Evolutionary conservation across 2,888 invertebrate genomes (phyloP), one percentile per base, ranked within the genome.

Genomic region (Corythucha ciliata): DNA sequence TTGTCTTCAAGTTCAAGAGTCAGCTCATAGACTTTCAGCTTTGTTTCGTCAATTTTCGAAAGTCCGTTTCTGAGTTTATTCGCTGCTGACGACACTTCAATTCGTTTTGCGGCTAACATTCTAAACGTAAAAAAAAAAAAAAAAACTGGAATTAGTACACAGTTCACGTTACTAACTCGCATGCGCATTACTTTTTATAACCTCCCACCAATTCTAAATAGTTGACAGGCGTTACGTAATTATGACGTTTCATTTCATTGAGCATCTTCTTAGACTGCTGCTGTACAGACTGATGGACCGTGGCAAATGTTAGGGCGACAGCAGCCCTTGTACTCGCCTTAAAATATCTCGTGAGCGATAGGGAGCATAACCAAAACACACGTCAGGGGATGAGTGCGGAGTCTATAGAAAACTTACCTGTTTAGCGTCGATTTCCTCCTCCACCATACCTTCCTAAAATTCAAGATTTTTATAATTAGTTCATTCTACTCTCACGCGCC

Each of bases 171-270:
- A 68, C 73, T n/a, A n/a, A n/a, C n/a, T n/a, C n/a, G n/a, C n/a
- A n/a, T n/a, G n/a, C n/a, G n/a, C n/a, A n/a, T 71, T 66, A 86
- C 85, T 75, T 75, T 67, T 87, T 86, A 64, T 88, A 91, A 7
- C 88, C 86, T 1, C 80, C 72, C 1, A 91, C 88, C 12, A 91
- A 74, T 64, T 90, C 87, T 51, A 91, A 71, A 63, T 87, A 91
- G 69, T 89, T 90, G 22, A 84, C 84, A 0, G 90, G 88, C 0
- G 91, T 91, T 37, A 91, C 89, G 67, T 91, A 90, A 69, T 85
- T 89, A 64, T 81, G 78, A 10, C 91, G 70, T 53, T 83, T 79
- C 73, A 87, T 79, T 71, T 90, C 86, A 7, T 69, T 63, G 60
- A 78, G 73, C 90, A 91, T 90, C 63, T 72, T 71, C 20, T 70